Evolutionary conservation across 2,797 vertebrate species (phyloP).

Genomic region (Phyllotis vaccarum): DNA sequence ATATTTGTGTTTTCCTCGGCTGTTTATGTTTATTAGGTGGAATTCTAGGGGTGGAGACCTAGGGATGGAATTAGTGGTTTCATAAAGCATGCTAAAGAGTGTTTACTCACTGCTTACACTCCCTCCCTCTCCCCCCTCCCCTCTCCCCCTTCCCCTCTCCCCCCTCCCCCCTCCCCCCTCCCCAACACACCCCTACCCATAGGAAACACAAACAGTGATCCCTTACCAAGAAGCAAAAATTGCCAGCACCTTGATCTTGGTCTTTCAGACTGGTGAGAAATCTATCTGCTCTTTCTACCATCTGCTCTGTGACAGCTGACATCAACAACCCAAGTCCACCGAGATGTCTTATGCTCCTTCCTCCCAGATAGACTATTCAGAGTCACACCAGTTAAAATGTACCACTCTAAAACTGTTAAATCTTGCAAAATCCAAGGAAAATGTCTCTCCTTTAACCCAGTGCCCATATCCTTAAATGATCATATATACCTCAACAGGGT

Average conservation of each 20-base stretch:
- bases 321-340: neutral
- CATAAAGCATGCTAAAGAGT: neutral
- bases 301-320: rapidly evolving
- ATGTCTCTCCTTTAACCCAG: neutral
- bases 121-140: neutral
- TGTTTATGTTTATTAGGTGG: neutral
- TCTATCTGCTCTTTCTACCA: too few species aligned
- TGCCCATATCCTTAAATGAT: neutral
- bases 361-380: neutral
- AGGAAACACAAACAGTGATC: neutral
- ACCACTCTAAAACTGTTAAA: neutral
- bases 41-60: neutral
- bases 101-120: neutral
- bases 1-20: neutral
- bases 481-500: neutral
- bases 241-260: neutral
- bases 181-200: too few species aligned
- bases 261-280: neutral
- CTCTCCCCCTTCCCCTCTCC: too few species aligned
- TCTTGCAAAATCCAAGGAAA: constrained; percentile 17
- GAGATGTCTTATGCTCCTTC: neutral
- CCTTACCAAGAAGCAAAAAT: neutral
- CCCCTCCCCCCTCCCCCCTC: rapidly evolving
- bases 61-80: neutral
- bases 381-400: neutral